A percentile compares a stretch with the other conserved stretches of the same genome.
Conservation (phyloP, 1,140 invertebrate genomes). For the Halictus rubicundus region DNA sequence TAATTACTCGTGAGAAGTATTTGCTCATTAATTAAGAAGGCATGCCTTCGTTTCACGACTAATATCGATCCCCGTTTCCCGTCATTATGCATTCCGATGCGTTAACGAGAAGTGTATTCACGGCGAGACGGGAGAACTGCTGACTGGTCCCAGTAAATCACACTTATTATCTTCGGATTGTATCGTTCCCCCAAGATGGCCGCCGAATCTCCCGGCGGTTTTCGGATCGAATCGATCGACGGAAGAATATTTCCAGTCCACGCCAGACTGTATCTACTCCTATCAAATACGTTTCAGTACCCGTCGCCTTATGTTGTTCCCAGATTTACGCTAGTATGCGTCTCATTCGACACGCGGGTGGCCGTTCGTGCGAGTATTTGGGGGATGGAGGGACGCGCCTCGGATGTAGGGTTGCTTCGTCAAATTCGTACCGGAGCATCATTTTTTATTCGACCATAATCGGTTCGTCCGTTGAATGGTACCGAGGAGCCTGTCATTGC, state of each 20-base stretch:
- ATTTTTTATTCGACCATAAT: slow-evolving; percentile 34
- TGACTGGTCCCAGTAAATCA: background rate
- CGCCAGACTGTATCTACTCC: background rate
- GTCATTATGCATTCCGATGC: background rate
- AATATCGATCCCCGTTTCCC: slow-evolving; percentile 15
- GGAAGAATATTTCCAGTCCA: background rate
- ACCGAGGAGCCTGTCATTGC: background rate
- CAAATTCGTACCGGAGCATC: background rate
- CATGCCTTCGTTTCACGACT: slow-evolving; percentile 7
- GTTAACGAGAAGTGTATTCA: slow-evolving; percentile 23
- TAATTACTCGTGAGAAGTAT: slow-evolving; percentile 32
- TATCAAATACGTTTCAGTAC: background rate
- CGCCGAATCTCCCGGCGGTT: background rate
- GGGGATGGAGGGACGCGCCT: background rate
- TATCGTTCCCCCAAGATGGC: background rate
- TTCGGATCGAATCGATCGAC: background rate
- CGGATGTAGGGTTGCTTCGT: background rate
- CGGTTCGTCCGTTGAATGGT: background rate
- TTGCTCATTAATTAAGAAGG: slow-evolving; percentile 34
- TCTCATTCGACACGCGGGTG: background rate
- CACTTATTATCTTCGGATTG: background rate
- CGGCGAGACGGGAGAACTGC: no score
- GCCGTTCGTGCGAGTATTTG: background rate
- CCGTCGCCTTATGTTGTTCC: background rate
- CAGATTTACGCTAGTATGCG: background rate